Conservation (phyloP, 1,140 invertebrate genomes). For the Drosophila pandora region DNA sequence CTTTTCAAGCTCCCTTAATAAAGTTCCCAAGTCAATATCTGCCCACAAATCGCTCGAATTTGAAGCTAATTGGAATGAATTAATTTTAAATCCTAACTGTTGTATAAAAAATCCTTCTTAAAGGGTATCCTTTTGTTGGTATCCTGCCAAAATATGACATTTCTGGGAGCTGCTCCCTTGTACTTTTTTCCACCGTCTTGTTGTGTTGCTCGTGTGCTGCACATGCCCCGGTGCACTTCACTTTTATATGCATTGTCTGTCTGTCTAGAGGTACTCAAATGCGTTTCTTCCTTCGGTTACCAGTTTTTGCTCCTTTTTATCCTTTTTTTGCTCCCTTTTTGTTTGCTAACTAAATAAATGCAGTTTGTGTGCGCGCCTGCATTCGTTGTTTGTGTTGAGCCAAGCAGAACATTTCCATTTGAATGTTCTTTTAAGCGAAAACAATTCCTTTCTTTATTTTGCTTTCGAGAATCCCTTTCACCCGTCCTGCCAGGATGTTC, state of each 20-base stretch:
- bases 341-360: slow-evolving; percentile 79
- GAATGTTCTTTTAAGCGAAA: slow-evolving; percentile 82
- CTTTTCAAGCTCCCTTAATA: too few species aligned
- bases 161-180: slow-evolving; percentile 18
- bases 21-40: too few species aligned
- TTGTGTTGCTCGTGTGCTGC: slow-evolving; percentile 16
- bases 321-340: slow-evolving; percentile 30
- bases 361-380: slow-evolving; percentile 75
- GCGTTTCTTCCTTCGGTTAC: slow-evolving; percentile 28
- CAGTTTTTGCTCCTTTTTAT: slow-evolving; percentile 39
- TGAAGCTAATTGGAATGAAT: too few species aligned
- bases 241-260: slow-evolving; percentile 76
- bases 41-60: background rate
- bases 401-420: slow-evolving; percentile 82
- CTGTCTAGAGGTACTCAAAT: slow-evolving; percentile 69
- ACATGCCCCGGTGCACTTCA: slow-evolving; percentile 64
- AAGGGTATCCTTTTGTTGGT: slow-evolving; percentile 25
- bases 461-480: slow-evolving; percentile 52
- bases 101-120: background rate
- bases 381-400: slow-evolving; percentile 81
- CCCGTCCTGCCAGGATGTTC: background rate
- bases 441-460: slow-evolving; percentile 81
- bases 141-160: background rate
- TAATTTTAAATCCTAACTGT: background rate
- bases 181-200: slow-evolving; percentile 34